A percentile compares a stretch with the other conserved stretches of the same genome.
These are phyloP conservation scores for Pomatostomus ruficeps DNA, from an alignment of 2,113 vertebrate species.

Conservation along the genomic window DNA sequence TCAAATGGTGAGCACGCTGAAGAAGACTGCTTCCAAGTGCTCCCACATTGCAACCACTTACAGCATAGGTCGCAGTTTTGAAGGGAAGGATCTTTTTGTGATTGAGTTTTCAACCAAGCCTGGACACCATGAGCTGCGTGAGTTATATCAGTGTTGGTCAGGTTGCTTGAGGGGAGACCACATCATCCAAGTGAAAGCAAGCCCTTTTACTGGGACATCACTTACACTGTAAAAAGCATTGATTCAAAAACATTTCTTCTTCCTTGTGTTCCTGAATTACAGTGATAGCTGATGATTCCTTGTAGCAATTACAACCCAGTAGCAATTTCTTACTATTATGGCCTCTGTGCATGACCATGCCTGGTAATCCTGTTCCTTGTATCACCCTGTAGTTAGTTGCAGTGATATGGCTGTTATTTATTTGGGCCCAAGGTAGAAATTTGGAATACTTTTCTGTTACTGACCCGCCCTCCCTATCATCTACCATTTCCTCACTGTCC, in stretches of 20 bases:
- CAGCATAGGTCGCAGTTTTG: constrained; percentile 91
- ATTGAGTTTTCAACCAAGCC: constrained; percentile 92
- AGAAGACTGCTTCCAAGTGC: constrained; percentile 86
- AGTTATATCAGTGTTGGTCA: constrained; percentile 51
- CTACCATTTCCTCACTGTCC: not conserved
- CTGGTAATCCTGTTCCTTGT: not conserved
- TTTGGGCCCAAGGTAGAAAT: not conserved
- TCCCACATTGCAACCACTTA: constrained; percentile 84
- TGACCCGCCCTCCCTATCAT: not conserved
- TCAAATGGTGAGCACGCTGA: constrained; percentile 86
- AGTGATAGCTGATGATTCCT: not conserved
- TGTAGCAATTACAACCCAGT: not conserved
- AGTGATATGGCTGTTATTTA: not conserved
- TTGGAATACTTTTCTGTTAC: not conserved
- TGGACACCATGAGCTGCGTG: constrained; percentile 89
- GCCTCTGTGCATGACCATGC: not conserved
- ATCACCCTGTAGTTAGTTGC: not conserved
- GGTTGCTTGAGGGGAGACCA: not conserved
- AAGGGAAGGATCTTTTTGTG: constrained; percentile 89
- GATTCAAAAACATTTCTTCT: not conserved
- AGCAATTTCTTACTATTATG: not conserved
- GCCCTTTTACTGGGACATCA: not conserved
- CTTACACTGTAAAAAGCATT: not conserved
- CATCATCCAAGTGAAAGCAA: not conserved
- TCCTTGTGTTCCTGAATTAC: not conserved